Evolutionary conservation across 2,888 invertebrate species (phyloP).

Genomic region (Acanthoscelides obtectus): DNA sequence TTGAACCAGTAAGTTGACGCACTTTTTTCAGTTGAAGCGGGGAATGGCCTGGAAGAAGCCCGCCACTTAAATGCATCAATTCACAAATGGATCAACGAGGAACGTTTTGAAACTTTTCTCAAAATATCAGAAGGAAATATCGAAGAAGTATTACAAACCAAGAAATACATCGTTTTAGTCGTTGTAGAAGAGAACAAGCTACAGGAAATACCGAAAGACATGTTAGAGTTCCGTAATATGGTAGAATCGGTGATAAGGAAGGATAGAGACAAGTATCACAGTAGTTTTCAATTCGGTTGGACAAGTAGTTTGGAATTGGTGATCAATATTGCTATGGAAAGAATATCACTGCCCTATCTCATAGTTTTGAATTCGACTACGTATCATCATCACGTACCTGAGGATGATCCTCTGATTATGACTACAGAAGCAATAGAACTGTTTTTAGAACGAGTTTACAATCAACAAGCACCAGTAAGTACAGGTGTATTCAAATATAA

Average conservation of each 20-base stretch:
- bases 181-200: slow-evolving; percentile 85
- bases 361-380: slow-evolving; percentile 89
- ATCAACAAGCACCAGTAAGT: slow-evolving; percentile 72
- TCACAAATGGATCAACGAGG: slow-evolving; percentile 83
- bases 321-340: slow-evolving; percentile 85
- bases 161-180: slow-evolving; percentile 82
- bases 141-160: slow-evolving; percentile 76
- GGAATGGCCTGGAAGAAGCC: slow-evolving; percentile 39
- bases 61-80: slow-evolving; percentile 64
- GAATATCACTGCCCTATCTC: slow-evolving; percentile 37
- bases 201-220: slow-evolving; percentile 73
- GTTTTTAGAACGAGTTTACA: slow-evolving; percentile 72
- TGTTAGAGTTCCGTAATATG: slow-evolving; percentile 74
- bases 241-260: slow-evolving; percentile 65
- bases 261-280: slow-evolving; percentile 74
- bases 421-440: slow-evolving; percentile 61
- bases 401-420: slow-evolving; percentile 44
- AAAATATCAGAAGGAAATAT: slow-evolving; percentile 81
- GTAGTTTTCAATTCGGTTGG: slow-evolving; percentile 90
- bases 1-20: too few relatives aligned
- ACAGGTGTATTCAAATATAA: too few relatives aligned
- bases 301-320: slow-evolving; percentile 84
- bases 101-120: slow-evolving; percentile 84
- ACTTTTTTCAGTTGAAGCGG: slow-evolving; percentile 34
- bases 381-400: slow-evolving; percentile 88